Evolutionary conservation across 2,797 vertebrate species (phyloP).

Genomic region (Fistularia commersonii): DNA sequence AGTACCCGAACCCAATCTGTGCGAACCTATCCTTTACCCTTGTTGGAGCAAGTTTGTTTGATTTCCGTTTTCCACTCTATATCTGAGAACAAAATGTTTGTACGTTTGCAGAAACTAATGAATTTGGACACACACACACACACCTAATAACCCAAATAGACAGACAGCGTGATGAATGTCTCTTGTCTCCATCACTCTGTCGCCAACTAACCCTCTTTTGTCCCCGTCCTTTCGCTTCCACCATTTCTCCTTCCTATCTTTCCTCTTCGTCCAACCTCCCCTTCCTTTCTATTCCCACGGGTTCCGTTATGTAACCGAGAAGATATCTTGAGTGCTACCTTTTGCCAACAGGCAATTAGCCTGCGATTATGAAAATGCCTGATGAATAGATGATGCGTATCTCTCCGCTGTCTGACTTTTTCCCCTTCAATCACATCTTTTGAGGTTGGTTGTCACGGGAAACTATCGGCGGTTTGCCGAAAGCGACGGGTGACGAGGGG

Average conservation of each 20-base stretch:
- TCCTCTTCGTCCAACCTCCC: constrained; percentile 1
- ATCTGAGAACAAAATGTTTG: not conserved
- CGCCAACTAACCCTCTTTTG: constrained; percentile 10
- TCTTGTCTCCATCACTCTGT: constrained; percentile 28
- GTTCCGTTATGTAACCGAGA: constrained; percentile 50
- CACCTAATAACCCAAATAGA: not conserved
- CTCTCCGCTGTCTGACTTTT: constrained; percentile 29
- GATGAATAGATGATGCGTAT: constrained; percentile 44
- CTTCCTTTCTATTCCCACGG: constrained; percentile 13
- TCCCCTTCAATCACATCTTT: constrained; percentile 30
- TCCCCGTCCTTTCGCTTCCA: constrained; percentile 19
- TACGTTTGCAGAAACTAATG: not conserved
- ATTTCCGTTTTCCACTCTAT: constrained; percentile 6
- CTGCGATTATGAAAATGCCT: constrained; percentile 53
- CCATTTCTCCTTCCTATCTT: not conserved
- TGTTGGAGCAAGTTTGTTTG: constrained; percentile 30
- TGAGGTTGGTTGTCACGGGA: constrained; percentile 32
- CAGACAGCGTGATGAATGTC: constrained; percentile 60
- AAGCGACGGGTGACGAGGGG: constrained; percentile 1
- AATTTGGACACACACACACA: constrained; percentile 3
- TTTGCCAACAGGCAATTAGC: constrained; percentile 65
- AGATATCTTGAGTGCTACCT: constrained; percentile 56
- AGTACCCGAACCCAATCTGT: no score
- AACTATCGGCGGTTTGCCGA: constrained; percentile 10
- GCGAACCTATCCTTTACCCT: no score